These are phyloP conservation scores for Irena cyanogastra DNA, from an alignment of 2,113 vertebrate species.

Conservation along the genomic window DNA sequence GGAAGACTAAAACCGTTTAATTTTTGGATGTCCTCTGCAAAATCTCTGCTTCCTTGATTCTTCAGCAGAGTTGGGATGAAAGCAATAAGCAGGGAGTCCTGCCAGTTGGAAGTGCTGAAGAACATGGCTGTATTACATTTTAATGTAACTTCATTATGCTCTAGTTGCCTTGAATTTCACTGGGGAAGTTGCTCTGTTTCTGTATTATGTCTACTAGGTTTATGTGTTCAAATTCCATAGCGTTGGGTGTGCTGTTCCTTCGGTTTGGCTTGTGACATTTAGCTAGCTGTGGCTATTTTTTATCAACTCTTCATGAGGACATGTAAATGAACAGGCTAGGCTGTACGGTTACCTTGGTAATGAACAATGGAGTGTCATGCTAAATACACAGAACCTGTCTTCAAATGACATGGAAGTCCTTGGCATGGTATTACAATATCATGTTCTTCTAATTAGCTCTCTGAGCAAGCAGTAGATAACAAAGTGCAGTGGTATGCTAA, in stretches of 20 bases:
- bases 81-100: neutral
- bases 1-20: neutral
- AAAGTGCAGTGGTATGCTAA: neutral
- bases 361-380: neutral
- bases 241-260: neutral
- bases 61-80: neutral
- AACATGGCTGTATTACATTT: neutral
- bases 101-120: neutral
- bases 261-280: neutral
- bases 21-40: neutral
- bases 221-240: neutral
- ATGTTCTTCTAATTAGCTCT: neutral
- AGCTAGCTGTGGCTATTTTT: neutral
- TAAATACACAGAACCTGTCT: neutral
- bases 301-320: neutral
- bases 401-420: neutral
- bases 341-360: neutral
- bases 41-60: neutral
- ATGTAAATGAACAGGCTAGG: neutral
- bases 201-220: neutral
- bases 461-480: neutral
- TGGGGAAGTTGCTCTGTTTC: neutral
- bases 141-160: conserved; percentile 6
- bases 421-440: neutral
- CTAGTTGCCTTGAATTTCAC: neutral